phyloP scores from a whole-genome alignment of 2,888 invertebrate genomes.

The Hirtodrosophila histrioides region DNA sequence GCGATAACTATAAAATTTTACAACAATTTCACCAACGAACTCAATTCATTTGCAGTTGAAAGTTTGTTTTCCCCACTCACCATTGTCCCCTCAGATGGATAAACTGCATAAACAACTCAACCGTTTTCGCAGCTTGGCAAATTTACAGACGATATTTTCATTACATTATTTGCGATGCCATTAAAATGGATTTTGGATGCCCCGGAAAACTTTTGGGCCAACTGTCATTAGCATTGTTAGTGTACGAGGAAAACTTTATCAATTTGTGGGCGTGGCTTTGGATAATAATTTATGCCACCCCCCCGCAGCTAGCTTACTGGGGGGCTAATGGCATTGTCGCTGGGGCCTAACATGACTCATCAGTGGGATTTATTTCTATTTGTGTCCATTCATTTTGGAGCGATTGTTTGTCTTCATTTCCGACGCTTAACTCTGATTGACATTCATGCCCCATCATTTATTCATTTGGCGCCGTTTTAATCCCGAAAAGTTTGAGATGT shows the following conservation, averaged over 20 bases:
- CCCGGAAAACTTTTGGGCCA: slow-evolving; percentile 62
- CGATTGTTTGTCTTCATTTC: slow-evolving; percentile 78
- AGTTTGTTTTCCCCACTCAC: slow-evolving; percentile 28
- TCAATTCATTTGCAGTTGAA: slow-evolving; percentile 61
- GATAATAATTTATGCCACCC: slow-evolving; percentile 71
- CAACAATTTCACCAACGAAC: slow-evolving; percentile 54
- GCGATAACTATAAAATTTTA: slow-evolving; percentile 72
- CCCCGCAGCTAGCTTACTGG: slow-evolving; percentile 1
- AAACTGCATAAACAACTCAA: slow-evolving; percentile 60
- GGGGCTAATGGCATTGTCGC: slow-evolving; percentile 45
- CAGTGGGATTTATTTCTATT: slow-evolving; percentile 55
- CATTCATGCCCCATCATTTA: slow-evolving; percentile 80
- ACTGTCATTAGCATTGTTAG: slow-evolving; percentile 78
- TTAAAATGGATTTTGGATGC: slow-evolving; percentile 75
- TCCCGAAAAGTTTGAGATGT: slow-evolving; percentile 56
- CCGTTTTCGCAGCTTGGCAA: slow-evolving; percentile 51
- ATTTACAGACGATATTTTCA: slow-evolving; percentile 69
- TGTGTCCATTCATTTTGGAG: slow-evolving; percentile 46
- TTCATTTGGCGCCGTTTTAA: slow-evolving; percentile 65
- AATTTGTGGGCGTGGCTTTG: slow-evolving; percentile 74
- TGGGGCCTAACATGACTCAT: slow-evolving; percentile 50
- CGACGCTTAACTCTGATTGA: slow-evolving; percentile 74
- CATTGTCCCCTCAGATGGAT: neutral
- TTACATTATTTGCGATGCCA: slow-evolving; percentile 74
- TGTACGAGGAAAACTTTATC: slow-evolving; percentile 68